Evolutionary conservation across 92 coral and sea anemone genomes (phyloP), one percentile per base, ranked within the genome.

Genomic region (Ricordea florida): DNA sequence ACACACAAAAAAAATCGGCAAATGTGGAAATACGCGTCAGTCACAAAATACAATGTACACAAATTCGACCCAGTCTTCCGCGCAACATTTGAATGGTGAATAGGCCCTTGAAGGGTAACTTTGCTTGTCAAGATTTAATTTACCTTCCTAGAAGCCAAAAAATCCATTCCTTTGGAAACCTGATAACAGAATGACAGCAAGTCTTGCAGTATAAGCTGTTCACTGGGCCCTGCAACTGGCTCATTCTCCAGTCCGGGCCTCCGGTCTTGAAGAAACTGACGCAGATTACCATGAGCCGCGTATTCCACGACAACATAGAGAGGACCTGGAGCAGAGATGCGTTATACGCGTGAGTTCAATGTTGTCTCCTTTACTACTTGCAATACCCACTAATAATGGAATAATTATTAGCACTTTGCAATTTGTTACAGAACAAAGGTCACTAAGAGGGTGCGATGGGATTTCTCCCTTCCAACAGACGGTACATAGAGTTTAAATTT

Each of bases 251-350:
- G 43, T 25, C 84, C 81, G 3, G 97, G 97, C 76, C 97, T 69
- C 30, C 97, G 74, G n/a, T 88, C 97, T 23, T 92, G 84, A 21
- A 91, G 91, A 38, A 60, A 91, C 52, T 84, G 90, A 14, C 93
- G 93, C 2, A 91, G 74, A 67, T 85, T 84, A 17, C 91, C 97
- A 43, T 52, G 66, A 18, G 88, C 85, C 24, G 97, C 97, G 79
- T 70, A 91, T 64, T 91, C 97, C 14, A 84, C 93, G 6, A 91
- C 79, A 0, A 88, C 91, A 17, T 74, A 83, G 58, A 91, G 69
- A 45, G 97, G 97, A 10, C 97, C 97, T 91, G 76, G 27, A 56
- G 61, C n/a, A n/a, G n/a, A n/a, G n/a, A n/a, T n/a, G n/a, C n/a
- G n/a, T n/a, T n/a, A n/a, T n/a, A n/a, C n/a, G n/a, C n/a, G n/a